Percentiles rank a stretch among this genome's conserved stretches.
These are phyloP conservation scores for Tenebrosternarchus preto DNA, from an alignment of 2,113 vertebrate species.

Conservation along the genomic window DNA sequence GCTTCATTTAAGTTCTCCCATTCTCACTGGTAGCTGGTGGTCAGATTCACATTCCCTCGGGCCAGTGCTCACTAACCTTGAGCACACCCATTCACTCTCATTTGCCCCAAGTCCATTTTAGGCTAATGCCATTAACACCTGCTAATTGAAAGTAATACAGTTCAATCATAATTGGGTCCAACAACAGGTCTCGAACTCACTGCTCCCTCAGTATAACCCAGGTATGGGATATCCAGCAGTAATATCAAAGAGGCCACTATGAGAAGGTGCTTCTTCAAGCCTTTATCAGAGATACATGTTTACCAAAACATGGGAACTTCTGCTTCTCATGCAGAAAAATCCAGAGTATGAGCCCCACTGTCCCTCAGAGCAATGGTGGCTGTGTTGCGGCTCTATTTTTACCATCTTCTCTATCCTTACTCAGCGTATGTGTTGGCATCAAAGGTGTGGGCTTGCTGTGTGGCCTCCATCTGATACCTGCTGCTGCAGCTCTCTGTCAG, in stretches of 20 bases:
- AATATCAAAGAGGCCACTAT: slow-evolving; percentile 4
- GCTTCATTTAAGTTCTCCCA: slow-evolving; percentile 16
- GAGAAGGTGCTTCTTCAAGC: slow-evolving; percentile 7
- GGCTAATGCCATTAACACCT: slow-evolving; percentile 34
- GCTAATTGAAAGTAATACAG: slow-evolving; percentile 37
- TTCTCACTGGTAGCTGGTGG: neutral
- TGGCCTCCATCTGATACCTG: neutral
- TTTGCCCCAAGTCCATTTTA: slow-evolving; percentile 42
- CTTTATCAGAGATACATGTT: slow-evolving; percentile 38
- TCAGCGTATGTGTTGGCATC: slow-evolving; percentile 48
- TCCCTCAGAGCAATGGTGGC: slow-evolving; percentile 22
- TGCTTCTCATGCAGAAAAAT: slow-evolving; percentile 44
- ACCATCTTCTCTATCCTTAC: slow-evolving; percentile 38
- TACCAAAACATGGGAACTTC: slow-evolving; percentile 36
- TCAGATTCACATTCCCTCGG: slow-evolving; percentile 10
- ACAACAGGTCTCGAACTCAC: neutral
- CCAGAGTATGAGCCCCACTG: slow-evolving; percentile 28
- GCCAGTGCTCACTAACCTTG: slow-evolving; percentile 28
- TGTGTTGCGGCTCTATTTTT: slow-evolving; percentile 47
- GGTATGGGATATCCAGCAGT: slow-evolving; percentile 5
- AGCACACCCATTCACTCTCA: slow-evolving; percentile 16
- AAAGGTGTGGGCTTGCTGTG: slow-evolving; percentile 39
- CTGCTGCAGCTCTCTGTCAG: slow-evolving; percentile 17
- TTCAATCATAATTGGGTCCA: slow-evolving; percentile 39
- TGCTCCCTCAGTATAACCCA: neutral